Evolutionary conservation across 2,797 vertebrate genomes (phyloP).

Genomic region (Diplodus puntazzo): DNA sequence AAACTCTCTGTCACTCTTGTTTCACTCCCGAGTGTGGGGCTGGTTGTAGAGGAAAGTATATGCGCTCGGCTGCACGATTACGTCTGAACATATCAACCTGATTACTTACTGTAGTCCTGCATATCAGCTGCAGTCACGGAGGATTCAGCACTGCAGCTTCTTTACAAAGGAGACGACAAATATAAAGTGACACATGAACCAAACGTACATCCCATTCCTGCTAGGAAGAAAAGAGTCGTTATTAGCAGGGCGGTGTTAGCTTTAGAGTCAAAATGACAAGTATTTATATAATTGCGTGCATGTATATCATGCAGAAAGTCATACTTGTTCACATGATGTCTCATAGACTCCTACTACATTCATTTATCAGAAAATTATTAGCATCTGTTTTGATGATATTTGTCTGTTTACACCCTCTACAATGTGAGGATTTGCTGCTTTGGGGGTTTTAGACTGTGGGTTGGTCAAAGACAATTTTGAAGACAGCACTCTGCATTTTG

Average conservation of each 20-base stretch:
- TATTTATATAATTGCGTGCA: neutral
- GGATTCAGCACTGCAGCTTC: neutral
- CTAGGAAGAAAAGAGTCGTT: neutral
- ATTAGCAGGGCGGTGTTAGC: neutral
- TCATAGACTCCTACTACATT: no score
- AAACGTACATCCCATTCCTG: slow-evolving; percentile 4
- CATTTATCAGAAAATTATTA: no score
- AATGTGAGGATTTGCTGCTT: no score
- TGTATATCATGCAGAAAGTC: neutral
- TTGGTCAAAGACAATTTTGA: no score
- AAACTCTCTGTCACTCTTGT: slow-evolving; percentile 20
- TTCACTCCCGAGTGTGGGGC: slow-evolving; percentile 25
- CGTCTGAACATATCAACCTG: slow-evolving; percentile 29
- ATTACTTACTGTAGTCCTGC: neutral
- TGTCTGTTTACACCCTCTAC: no score
- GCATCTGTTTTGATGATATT: no score
- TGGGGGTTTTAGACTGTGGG: no score
- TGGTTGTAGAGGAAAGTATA: slow-evolving; percentile 18
- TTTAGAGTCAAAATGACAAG: neutral
- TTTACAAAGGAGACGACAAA: slow-evolving; percentile 11
- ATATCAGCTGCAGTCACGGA: slow-evolving; percentile 10
- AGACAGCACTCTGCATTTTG: neutral
- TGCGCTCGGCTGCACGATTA: slow-evolving; percentile 52
- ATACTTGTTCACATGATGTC: neutral
- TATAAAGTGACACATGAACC: slow-evolving; percentile 3